A percentile compares a stretch with the other conserved stretches of the same genome.
Conservation (phyloP, 2,888 invertebrate species). For the Nyleta sp. region DNA sequence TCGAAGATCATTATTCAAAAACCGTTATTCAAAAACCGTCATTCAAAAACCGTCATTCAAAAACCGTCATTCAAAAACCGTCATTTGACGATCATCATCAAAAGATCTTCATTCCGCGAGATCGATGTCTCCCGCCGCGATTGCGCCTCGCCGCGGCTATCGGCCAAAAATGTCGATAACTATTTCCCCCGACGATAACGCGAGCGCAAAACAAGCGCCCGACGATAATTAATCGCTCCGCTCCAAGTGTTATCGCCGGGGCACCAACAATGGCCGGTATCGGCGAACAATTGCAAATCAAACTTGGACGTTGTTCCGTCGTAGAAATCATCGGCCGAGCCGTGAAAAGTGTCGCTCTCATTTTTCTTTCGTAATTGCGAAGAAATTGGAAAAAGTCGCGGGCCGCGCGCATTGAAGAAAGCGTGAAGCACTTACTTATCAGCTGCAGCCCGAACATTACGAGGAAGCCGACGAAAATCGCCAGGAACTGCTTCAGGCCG, state of each 20-base stretch:
- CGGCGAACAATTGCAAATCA: slow-evolving; percentile 16
- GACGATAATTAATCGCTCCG: slow-evolving; percentile 18
- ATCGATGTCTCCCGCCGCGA: no score
- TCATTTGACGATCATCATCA: no score
- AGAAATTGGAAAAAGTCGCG: not conserved
- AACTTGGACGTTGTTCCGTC: not conserved
- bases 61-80: no score
- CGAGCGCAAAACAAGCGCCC: slow-evolving; percentile 22
- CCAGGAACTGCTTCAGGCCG: slow-evolving; percentile 87
- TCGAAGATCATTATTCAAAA: no score
- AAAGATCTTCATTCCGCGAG: no score
- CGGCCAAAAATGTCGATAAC: slow-evolving; percentile 29
- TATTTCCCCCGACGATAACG: slow-evolving; percentile 16
- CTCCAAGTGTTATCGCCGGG: slow-evolving; percentile 14
- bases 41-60: no score
- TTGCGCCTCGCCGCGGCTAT: no score
- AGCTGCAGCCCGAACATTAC: slow-evolving; percentile 89
- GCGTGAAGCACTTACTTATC: slow-evolving; percentile 83
- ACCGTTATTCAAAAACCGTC: no score
- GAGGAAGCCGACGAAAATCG: slow-evolving; percentile 87
- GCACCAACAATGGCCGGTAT: slow-evolving; percentile 9
- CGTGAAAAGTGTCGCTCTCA: slow-evolving; percentile 24
- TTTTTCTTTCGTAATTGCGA: slow-evolving; percentile 1
- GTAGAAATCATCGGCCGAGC: slow-evolving; percentile 10
- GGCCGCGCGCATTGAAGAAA: slow-evolving; percentile 9